Evolutionary conservation across 2,888 invertebrate genomes (phyloP), one percentile per base, ranked within the genome.

Genomic region (Siphlonurus alternatus): DNA sequence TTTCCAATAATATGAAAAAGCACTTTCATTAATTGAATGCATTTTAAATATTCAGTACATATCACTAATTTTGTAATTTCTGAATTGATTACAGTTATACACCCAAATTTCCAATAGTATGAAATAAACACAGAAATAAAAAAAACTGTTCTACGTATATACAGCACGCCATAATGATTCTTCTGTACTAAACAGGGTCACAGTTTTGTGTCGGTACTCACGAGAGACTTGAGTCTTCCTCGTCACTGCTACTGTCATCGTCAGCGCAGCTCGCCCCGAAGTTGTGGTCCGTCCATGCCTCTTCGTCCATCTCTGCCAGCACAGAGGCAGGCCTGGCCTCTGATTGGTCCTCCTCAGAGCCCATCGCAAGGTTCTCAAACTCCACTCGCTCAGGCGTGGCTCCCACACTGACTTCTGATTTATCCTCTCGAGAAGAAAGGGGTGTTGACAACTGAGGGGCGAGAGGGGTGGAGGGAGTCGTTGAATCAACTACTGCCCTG

Each of bases 201-300:
- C n/a, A n/a, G n/a, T n/a, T n/a, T n/a, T n/a, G n/a, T n/a, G n/a
- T n/a, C n/a, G n/a, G n/a, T n/a, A 38, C 38, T 38, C 15, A 38
- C 38, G 38, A 10, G 5, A 10, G 7, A 38, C 38, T 38, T 5
- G 38, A 38, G 38, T 38, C 38, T 15, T 38, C 38, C 38, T 38
- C 38, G 7, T 15, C 38, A 10, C 7, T 10, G 2, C 78, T 79
- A 19, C 88, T 87, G 51, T 78, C 80, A 71, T 81, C 76, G 74
- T 86, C 86, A 25, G 85, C 85, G 24, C 87, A 83, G 59, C 87
- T 84, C 1, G 89, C 89, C 56, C 91, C 85, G 75, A 93, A 93
- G 78, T 96, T 96, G 69, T 92, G 83, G 70, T 93, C 93, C 0
- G 93, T 94, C 90, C 95, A 94, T 74, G 95, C 94, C 73, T 95